Evolutionary conservation across 2,888 invertebrate genomes (phyloP).

Genomic region (Holacanthella duospinosa): DNA sequence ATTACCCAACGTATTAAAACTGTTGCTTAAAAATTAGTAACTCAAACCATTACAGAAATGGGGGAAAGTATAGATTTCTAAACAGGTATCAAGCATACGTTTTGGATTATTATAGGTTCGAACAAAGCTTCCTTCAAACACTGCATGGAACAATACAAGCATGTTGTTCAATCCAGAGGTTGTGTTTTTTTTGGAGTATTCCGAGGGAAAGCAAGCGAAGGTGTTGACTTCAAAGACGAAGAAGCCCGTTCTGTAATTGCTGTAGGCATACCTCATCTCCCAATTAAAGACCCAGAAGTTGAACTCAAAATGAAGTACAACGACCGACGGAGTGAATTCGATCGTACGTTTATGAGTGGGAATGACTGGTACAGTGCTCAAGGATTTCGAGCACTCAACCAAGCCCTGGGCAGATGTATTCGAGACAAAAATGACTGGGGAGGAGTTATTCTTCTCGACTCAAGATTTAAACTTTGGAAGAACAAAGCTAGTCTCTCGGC

Average conservation of each 20-base stretch:
- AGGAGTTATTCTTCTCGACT: constrained; percentile 22
- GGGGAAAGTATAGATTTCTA: background rate
- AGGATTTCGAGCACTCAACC: constrained; percentile 31
- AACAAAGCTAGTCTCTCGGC: too few species aligned
- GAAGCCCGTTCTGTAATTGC: constrained; percentile 32
- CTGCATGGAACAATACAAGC: constrained; percentile 19
- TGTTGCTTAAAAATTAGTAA: too few species aligned
- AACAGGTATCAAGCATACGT: background rate
- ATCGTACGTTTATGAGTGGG: constrained; percentile 15
- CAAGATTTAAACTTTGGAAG: too few species aligned
- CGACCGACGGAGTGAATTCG: background rate
- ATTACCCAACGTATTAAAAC: too few species aligned
- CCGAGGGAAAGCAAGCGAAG: constrained; percentile 32
- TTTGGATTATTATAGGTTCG: background rate
- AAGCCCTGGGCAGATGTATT: constrained; percentile 33
- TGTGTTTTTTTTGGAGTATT: constrained; percentile 30
- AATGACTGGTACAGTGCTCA: constrained; percentile 26
- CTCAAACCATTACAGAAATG: constrained; percentile 1
- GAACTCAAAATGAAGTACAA: constrained; percentile 23
- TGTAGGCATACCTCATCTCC: constrained; percentile 30
- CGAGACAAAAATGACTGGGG: constrained; percentile 32
- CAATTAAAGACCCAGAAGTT: constrained; percentile 9
- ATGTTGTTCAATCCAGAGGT: constrained; percentile 17
- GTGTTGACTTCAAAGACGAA: constrained; percentile 33
- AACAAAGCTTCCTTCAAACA: constrained; percentile 15